Conservation (phyloP, 2,888 invertebrate genomes). For the Apamea crenata region DNA sequence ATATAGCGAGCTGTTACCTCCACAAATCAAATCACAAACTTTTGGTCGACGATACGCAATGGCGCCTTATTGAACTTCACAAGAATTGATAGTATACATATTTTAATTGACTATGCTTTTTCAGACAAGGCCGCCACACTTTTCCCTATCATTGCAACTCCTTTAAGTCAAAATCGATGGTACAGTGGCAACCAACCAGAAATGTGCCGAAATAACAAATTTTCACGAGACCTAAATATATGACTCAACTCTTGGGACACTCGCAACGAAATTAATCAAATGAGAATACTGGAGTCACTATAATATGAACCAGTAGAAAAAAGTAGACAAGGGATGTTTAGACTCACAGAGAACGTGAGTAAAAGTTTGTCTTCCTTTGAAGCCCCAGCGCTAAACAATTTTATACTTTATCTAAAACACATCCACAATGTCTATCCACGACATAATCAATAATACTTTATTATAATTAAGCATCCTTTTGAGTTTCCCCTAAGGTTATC, state of each 20-base stretch:
- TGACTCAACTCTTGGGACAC: too few relatives aligned
- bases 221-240: too few relatives aligned
- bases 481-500: slow-evolving; percentile 4
- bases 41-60: background rate
- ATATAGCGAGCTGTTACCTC: background rate
- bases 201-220: too few relatives aligned
- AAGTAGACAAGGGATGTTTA: too few relatives aligned
- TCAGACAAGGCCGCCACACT: background rate
- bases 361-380: too few relatives aligned
- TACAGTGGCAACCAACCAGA: too few relatives aligned
- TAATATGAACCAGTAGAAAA: too few relatives aligned
- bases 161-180: background rate
- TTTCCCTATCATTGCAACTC: background rate
- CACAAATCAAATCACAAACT: background rate
- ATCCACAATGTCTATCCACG: too few relatives aligned
- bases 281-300: too few relatives aligned
- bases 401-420: too few relatives aligned
- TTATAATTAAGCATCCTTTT: slow-evolving; percentile 16
- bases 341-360: too few relatives aligned
- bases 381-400: background rate
- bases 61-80: background rate
- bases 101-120: background rate
- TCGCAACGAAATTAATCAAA: too few relatives aligned
- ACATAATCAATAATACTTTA: background rate
- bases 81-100: background rate